A percentile compares a stretch with the other conserved stretches of the same genome.
phyloP scores from a whole-genome alignment of 2,888 invertebrate species.

The Lumbricus terrestris region DNA sequence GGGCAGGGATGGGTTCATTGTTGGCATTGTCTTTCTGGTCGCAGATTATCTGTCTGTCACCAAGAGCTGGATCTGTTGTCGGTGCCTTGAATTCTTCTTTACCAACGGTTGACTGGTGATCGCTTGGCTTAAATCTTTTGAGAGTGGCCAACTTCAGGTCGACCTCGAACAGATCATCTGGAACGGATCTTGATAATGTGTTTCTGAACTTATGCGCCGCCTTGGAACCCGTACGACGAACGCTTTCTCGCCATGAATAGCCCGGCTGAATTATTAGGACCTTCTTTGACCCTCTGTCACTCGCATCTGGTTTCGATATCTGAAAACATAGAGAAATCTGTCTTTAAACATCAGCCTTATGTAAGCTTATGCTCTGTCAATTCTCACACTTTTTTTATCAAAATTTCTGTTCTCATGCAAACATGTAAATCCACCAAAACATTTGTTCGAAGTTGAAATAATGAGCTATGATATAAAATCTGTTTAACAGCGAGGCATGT shows the following conservation, averaged over 20 bases:
- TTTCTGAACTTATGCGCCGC: background rate
- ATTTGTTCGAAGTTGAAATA: too few species aligned
- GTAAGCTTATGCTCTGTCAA: too few species aligned
- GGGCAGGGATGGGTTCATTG: background rate
- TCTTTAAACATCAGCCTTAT: background rate
- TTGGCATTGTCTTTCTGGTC: background rate
- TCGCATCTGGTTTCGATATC: background rate
- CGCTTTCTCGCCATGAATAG: background rate
- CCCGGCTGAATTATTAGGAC: background rate
- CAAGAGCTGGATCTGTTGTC: background rate
- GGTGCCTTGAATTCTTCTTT: background rate
- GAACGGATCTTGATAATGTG: background rate
- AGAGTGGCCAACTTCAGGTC: background rate
- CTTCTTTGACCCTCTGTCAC: background rate
- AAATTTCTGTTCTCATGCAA: background rate
- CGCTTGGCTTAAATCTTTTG: background rate
- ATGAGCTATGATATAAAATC: too few species aligned
- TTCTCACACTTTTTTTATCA: too few species aligned
- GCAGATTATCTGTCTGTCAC: background rate
- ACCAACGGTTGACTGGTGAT: background rate
- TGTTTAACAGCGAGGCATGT: too few species aligned
- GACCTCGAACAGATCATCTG: constrained; percentile 7
- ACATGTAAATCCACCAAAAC: background rate
- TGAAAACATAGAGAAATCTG: background rate
- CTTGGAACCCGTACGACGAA: background rate